Conservation (phyloP, 2,113 vertebrate species). For the Charadrius vociferus region DNA sequence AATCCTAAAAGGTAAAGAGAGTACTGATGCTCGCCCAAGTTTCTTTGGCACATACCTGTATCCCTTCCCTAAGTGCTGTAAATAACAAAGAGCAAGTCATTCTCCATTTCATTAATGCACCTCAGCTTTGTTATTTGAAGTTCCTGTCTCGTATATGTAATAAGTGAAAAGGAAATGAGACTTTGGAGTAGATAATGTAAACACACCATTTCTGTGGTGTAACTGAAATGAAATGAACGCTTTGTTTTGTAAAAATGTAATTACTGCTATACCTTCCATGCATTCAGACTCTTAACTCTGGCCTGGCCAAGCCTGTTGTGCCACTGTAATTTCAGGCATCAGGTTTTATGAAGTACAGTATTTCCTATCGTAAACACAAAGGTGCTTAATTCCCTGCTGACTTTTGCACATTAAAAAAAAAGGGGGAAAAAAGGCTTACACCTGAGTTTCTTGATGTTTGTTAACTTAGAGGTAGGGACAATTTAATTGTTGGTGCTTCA, state of each 20-base stretch:
- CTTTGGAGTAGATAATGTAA: conserved; percentile 27
- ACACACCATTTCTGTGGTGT: conserved; percentile 38
- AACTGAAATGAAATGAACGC: conserved; percentile 4
- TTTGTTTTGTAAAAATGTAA: conserved; percentile 33
- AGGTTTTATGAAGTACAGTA: background rate
- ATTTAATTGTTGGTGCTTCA: background rate
- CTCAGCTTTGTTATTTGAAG: conserved; percentile 25
- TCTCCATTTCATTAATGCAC: background rate
- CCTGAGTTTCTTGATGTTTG: background rate
- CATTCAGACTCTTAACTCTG: background rate
- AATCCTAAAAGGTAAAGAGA: background rate
- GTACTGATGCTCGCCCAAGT: background rate
- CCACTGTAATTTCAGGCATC: background rate
- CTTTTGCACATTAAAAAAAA: background rate
- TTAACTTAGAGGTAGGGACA: background rate
- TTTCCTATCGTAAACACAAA: background rate
- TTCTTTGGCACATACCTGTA: background rate
- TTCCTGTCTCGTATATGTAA: background rate
- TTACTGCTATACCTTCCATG: background rate
- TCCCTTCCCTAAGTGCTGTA: background rate
- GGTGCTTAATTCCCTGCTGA: background rate
- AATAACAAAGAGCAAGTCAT: background rate
- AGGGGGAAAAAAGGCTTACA: background rate
- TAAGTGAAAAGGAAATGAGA: conserved; percentile 53
- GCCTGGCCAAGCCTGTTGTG: background rate